phyloP scores from a whole-genome alignment of 2,888 invertebrate species.

The Brachyopa scutellaris region DNA sequence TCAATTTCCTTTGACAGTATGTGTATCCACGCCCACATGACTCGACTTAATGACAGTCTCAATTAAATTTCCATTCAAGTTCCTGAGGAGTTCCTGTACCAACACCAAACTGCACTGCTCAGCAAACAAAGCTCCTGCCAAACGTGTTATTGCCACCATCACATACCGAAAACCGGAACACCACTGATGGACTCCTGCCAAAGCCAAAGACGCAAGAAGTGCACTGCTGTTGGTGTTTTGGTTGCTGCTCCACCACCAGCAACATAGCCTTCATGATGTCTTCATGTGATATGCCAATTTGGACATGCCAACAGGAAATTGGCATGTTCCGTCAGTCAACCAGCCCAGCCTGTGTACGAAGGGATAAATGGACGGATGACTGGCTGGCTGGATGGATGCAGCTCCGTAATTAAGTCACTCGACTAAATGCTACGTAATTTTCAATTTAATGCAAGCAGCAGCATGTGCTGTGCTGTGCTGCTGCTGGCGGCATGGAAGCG shows the following conservation, averaged over 20 bases:
- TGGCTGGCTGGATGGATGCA: slow-evolving; percentile 51
- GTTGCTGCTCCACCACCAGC: slow-evolving; percentile 2
- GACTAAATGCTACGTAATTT: slow-evolving; percentile 72
- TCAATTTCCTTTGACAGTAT: slow-evolving; percentile 72
- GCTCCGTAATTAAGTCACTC: slow-evolving; percentile 72
- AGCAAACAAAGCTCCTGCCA: slow-evolving; percentile 62
- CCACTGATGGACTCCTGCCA: slow-evolving; percentile 24
- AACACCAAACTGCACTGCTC: slow-evolving; percentile 25
- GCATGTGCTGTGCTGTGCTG: too few species aligned
- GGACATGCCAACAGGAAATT: slow-evolving; percentile 73
- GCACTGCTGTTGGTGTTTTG: slow-evolving; percentile 31
- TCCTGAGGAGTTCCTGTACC: slow-evolving; percentile 61
- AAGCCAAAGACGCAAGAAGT: slow-evolving; percentile 38
- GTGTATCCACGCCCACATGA: slow-evolving; percentile 70
- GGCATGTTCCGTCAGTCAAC: slow-evolving; percentile 70
- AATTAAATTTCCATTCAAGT: slow-evolving; percentile 71
- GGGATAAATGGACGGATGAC: slow-evolving; percentile 50
- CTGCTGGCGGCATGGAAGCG: slow-evolving; percentile 41
- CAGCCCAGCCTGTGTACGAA: slow-evolving; percentile 41
- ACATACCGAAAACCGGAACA: slow-evolving; percentile 68
- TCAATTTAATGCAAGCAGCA: slow-evolving; percentile 71
- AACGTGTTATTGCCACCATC: slow-evolving; percentile 58
- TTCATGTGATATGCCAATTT: slow-evolving; percentile 73
- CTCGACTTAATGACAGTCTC: slow-evolving; percentile 72
- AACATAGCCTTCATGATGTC: slow-evolving; percentile 51